Evolutionary conservation across 2,113 vertebrate species (phyloP), one percentile per base, ranked within the genome.

Genomic region (Catharus minimus): DNA sequence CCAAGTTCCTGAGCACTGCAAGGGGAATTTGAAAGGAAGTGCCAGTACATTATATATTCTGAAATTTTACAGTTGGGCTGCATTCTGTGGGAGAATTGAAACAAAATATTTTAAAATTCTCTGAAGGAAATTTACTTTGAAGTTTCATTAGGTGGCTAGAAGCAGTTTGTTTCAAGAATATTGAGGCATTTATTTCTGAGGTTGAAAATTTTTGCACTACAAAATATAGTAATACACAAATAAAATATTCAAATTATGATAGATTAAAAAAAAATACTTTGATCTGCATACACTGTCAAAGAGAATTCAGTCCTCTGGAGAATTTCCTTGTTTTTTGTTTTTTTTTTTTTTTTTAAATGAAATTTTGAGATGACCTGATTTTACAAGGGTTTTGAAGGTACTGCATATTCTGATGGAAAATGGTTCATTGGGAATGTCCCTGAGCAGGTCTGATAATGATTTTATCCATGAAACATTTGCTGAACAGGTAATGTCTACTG

Each of bases 381-480:
- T 91, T 89, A 58, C 28, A 72, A 60, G 15, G 4, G 9, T 36
- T 88, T 77, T 95, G 60, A 77, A 83, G 28, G 38, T 41, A 46
- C 13, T 73, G 21, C 14, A 15, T 84, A 55, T 88, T 90, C 57
- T 92, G 47, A 79, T 82, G 58, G 85, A 86, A 94, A 92, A 90
- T 50, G 49, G 10, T 22, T 93, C 23, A 10, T 75, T 61, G 41
- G n/a, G 26, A 90, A 30, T 55, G 23, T 78, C 73, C 47, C 80
- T 78, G 49, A 78, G n/a, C 69, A 47, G 41, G 46, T 88, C 50
- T 69, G 43, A 33, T 61, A 95, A 91, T 88, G 65, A 95, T 38
- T 92, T 93, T 95, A 93, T 82, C 72, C 47, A 72, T 79, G 90
- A 95, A 96, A 80, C 36, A 68, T 88, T 94, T 91, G 83, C 86